Evolutionary conservation across 2,888 invertebrate genomes (phyloP).

Genomic region (Tipula lateralis): DNA sequence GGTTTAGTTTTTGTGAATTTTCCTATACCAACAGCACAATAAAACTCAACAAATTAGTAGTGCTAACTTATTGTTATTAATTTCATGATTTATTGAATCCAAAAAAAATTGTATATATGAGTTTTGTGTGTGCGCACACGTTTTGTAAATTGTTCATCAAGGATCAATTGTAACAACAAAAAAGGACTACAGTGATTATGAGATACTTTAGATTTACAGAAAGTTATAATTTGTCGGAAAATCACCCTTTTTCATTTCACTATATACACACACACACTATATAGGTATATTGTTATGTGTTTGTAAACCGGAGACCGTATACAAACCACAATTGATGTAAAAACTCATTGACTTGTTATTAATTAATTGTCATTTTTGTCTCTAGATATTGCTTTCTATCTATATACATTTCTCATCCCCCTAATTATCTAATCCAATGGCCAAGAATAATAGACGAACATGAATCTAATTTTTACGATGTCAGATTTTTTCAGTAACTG

Average conservation of each 20-base stretch:
- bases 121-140: background rate
- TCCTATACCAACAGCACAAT: background rate
- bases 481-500: background rate
- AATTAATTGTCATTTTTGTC: conserved; percentile 27
- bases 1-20: background rate
- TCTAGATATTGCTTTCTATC: background rate
- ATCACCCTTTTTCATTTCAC: background rate
- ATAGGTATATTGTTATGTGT: background rate
- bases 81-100: background rate
- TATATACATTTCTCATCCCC: background rate
- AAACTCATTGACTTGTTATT: conserved; percentile 29
- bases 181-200: conserved; percentile 24
- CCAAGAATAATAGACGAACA: background rate
- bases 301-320: conserved; percentile 9
- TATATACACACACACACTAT: background rate
- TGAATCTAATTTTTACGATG: background rate
- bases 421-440: conserved; percentile 11
- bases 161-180: background rate
- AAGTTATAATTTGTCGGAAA: background rate
- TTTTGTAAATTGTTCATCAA: background rate
- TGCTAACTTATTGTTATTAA: conserved; percentile 11
- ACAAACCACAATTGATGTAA: conserved; percentile 20
- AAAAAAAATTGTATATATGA: background rate
- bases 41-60: conserved; percentile 14
- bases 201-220: background rate